Conservation (phyloP, 2,888 invertebrate genomes). For the Phalera bucephala region DNA sequence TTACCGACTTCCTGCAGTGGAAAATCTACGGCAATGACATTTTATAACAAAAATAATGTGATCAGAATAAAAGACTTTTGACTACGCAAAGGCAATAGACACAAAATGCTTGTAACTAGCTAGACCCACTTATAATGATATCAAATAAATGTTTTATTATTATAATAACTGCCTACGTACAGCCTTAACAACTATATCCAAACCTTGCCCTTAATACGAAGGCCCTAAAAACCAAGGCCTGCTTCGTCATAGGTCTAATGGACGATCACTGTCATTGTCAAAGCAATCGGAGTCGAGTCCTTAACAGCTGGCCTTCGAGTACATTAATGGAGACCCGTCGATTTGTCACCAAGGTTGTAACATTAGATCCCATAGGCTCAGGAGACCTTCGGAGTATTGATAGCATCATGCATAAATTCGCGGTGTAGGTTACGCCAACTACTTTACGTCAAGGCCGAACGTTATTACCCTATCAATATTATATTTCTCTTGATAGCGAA, state of each 20-base stretch:
- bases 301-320: conserved; percentile 39
- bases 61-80: too few relatives aligned
- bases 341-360: conserved; percentile 47
- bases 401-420: conserved; percentile 17
- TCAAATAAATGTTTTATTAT: too few relatives aligned
- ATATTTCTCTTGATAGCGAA: too few relatives aligned
- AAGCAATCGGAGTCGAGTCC: conserved; percentile 32
- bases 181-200: too few relatives aligned
- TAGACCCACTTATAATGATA: too few relatives aligned
- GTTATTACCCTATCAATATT: conserved; percentile 1
- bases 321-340: conserved; percentile 32
- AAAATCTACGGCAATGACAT: too few relatives aligned
- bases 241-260: conserved; percentile 27
- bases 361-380: conserved; percentile 39
- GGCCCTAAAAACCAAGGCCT: conserved; percentile 17
- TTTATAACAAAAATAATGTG: too few relatives aligned
- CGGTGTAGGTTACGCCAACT: conserved; percentile 15
- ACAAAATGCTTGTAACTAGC: too few relatives aligned
- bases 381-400: conserved; percentile 32
- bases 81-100: too few relatives aligned
- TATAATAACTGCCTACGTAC: too few relatives aligned
- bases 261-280: conserved; percentile 39
- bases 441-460: conserved; percentile 19
- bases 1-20: too few relatives aligned
- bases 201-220: neutral